A percentile compares a stretch with the other conserved stretches of the same genome.
phyloP scores from a whole-genome alignment of 1,140 invertebrate genomes.

The Leptinotarsa defecta region DNA sequence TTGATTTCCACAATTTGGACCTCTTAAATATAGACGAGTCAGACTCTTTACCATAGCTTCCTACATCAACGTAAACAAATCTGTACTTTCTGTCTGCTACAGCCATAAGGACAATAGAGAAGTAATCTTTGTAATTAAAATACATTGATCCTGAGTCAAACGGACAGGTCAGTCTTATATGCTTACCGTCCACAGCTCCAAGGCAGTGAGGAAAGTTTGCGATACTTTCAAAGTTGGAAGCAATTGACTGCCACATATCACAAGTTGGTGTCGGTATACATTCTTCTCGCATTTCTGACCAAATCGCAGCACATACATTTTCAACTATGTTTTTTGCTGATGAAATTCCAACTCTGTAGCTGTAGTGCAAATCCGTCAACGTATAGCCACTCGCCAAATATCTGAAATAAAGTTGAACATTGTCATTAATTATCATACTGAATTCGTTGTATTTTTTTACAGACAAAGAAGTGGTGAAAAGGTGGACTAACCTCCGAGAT shows the following conservation, averaged over 20 bases:
- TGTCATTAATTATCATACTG: too few relatives aligned
- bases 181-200: slow-evolving; percentile 40
- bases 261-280: slow-evolving; percentile 28
- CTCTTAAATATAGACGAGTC: slow-evolving; percentile 51
- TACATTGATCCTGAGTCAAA: slow-evolving; percentile 6
- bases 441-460: background rate
- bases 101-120: slow-evolving; percentile 53
- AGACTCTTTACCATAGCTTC: slow-evolving; percentile 52
- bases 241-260: slow-evolving; percentile 44
- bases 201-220: slow-evolving; percentile 50
- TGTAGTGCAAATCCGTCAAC: slow-evolving; percentile 1
- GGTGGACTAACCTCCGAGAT: slow-evolving; percentile 18
- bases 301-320: slow-evolving; percentile 19
- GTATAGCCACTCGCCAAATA: slow-evolving; percentile 20
- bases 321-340: slow-evolving; percentile 20
- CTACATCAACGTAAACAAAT: slow-evolving; percentile 54
- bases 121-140: slow-evolving; percentile 37
- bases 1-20: slow-evolving; percentile 30
- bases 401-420: slow-evolving; percentile 6
- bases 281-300: slow-evolving; percentile 14
- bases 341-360: slow-evolving; percentile 1
- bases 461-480: slow-evolving; percentile 15
- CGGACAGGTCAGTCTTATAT: slow-evolving; percentile 41
- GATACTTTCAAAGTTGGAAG: slow-evolving; percentile 40
- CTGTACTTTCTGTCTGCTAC: slow-evolving; percentile 52